Base-by-base conservation (phyloP, 2,113 vertebrate genomes). In the Parotia lawesii region DNA sequence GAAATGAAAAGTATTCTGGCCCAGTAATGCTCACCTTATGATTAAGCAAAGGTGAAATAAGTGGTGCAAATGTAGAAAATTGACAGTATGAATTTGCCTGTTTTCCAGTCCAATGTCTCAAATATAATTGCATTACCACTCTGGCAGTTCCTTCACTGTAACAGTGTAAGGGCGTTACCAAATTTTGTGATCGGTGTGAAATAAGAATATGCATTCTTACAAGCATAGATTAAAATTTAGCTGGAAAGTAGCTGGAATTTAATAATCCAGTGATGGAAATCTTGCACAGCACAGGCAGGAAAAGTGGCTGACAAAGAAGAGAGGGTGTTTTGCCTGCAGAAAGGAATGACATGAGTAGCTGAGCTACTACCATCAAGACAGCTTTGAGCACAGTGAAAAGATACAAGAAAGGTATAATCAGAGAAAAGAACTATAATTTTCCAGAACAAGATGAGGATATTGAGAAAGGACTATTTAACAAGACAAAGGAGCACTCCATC, bases 361-460 rank as follows among this genome's bases (percentile, higher is more conserved):
- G 80, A 91, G 62, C 86, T 82, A 57, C 75, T 88, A 45, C 80
- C 54, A 84, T 88, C 85, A 90, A 92, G 87, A 79, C 23, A 65
- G 76, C 60, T 53, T 89, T 93, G 50, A 95, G 89, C 73, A 77
- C 61, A 90, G 62, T 87, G 72, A 96, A 95, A 89, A 94, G 66
- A 56, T 48, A 72, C 15, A 90, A 70, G 88, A 96, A 95, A 93
- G 77, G 74, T 96, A 87, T 69, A 92, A 96, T 96, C 93, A 95
- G 33, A 94, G 76, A 84, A 94, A 95, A 96, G 44, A 51, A 74
- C 90, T 96, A 71, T 93, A 89, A 96, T 97, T 96, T 97, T 94
- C 64, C n/a, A 71, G 82, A 88, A 44, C 15, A 83, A 85, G 72
- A 85, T 53, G 69, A 33, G 27, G 56, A 82, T 60, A 85, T 83